Base-by-base conservation (phyloP, 92 coral and sea anemone genomes). In the Ricordea florida region DNA sequence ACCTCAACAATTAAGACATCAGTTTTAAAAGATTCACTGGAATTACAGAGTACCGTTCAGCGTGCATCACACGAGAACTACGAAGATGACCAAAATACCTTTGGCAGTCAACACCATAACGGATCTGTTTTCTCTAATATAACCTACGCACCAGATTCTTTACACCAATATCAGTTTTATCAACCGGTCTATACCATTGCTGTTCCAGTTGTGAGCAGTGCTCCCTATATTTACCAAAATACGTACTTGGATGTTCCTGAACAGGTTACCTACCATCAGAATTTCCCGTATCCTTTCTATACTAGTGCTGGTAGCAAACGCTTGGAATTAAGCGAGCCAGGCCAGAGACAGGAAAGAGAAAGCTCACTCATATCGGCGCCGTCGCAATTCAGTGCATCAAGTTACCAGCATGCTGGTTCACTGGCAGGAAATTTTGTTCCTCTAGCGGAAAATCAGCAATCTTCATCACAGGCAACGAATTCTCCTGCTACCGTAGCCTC, bases 211-310 rank as follows among this genome's bases (percentile, higher is more conserved):
- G 20, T 24, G 8, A 10, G 32, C 29, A 55, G 51, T 0, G 41
- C 34, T 38, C 66, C 77, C 3, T 41, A 38, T 29, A 28, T 38
- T 40, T 27, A 70, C 38, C 66, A 56, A 27, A 17, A 40, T 11
- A 17, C 22, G 15, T 40, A 38, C 66, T 38, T 37, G 41, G 62
- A 51, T 0, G 9, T 31, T 32, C 10, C 74, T 47, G 15, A 21
- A 2, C 76, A 69, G 50, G 66, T 63, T 20, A 53, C 77, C 8
- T 70, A 53, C n/a, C 77, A 70, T 25, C 65, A 57, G 18, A 53
- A 29, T 26, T 70, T 70, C 55, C 66, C 77, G 3, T 70, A 70
- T 30, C 64, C 77, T 18, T 70, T 70, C 20, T 70, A 55, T 31
- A 70, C 77, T 36, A 70, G 41, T n/a, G 77, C 50, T 15, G 66